Percentiles rank a stretch among this genome's conserved stretches.
Conservation (phyloP, 2,888 invertebrate species). For the Agrochola litura region DNA sequence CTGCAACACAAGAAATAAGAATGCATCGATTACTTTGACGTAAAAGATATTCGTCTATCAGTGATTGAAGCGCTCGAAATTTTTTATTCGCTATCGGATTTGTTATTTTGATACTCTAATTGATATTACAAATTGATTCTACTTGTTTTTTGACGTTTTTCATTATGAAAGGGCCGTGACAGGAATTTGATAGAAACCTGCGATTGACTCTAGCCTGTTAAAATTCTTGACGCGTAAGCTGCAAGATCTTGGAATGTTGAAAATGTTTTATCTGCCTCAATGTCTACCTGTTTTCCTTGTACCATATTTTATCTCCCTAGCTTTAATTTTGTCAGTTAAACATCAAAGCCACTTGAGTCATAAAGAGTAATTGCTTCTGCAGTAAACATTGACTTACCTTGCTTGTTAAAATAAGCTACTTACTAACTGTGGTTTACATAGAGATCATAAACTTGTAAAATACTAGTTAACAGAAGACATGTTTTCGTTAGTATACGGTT, state of each 20-base stretch:
- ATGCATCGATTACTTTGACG: constrained; percentile 41
- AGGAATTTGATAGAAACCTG: constrained; percentile 9
- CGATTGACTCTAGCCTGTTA: background rate
- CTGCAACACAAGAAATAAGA: constrained; percentile 13
- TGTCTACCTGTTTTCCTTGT: constrained; percentile 39
- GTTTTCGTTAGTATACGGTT: constrained; percentile 22
- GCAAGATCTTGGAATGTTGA: background rate
- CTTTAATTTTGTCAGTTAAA: constrained; percentile 27
- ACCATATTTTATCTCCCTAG: constrained; percentile 32
- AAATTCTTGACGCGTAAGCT: background rate
- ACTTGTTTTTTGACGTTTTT: constrained; percentile 13
- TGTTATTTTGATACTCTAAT: constrained; percentile 17
- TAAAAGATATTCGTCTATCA: constrained; percentile 49
- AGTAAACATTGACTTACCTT: constrained; percentile 53
- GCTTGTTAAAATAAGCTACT: constrained; percentile 41
- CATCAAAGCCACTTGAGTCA: constrained; percentile 35
- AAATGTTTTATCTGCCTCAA: constrained; percentile 9
- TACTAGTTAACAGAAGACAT: constrained; percentile 28
- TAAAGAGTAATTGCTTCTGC: constrained; percentile 52
- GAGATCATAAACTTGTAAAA: constrained; percentile 37
- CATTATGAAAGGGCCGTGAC: constrained; percentile 10
- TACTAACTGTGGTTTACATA: constrained; percentile 46
- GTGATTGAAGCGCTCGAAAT: constrained; percentile 24
- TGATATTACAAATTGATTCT: constrained; percentile 21
- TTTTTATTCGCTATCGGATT: constrained; percentile 26